These are phyloP conservation scores for Artibeus jamaicensis DNA, from an alignment of 2,797 vertebrate species.

Conservation along the genomic window DNA sequence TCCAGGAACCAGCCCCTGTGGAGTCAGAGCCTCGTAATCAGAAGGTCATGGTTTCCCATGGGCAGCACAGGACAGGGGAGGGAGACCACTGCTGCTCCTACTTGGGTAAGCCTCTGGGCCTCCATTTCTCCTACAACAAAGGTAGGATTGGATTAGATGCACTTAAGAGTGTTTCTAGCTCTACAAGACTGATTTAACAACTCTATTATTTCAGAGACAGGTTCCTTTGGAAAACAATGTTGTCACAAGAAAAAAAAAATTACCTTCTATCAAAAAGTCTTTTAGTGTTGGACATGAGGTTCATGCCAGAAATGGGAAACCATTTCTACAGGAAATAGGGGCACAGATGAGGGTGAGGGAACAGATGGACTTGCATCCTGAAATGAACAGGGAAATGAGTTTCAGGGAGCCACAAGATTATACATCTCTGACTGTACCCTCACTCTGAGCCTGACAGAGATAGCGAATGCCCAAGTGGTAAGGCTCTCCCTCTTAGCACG, in stretches of 20 bases:
- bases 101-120: background rate
- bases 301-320: background rate
- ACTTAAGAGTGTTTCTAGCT: background rate
- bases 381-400: background rate
- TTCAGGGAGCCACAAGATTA: background rate
- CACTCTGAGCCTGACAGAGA: background rate
- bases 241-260: background rate
- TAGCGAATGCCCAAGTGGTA: rapidly evolving
- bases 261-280: background rate
- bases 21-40: background rate
- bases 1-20: background rate
- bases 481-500: background rate
- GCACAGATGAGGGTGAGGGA: background rate
- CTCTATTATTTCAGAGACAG: background rate
- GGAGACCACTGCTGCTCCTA: background rate
- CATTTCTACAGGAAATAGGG: background rate
- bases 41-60: background rate
- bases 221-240: background rate
- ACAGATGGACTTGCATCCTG: background rate
- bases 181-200: background rate
- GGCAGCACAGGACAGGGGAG: background rate
- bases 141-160: background rate
- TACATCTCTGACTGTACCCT: background rate
- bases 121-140: background rate
- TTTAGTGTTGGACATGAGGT: background rate